phyloP scores from a whole-genome alignment of 1,140 invertebrate species.

The Oscheius sp. region DNA sequence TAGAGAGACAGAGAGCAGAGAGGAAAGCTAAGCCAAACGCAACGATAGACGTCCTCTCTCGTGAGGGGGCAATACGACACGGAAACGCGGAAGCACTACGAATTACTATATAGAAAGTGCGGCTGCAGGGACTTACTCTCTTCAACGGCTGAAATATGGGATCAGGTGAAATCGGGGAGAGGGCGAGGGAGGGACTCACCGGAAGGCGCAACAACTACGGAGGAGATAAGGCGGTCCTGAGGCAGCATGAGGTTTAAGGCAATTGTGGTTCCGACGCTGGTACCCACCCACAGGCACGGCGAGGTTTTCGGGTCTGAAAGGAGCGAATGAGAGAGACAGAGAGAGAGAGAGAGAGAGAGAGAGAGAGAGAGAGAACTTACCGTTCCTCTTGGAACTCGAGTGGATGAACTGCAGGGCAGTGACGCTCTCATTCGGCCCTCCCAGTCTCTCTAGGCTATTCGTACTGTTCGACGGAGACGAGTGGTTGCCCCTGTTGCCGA shows the following conservation, averaged over 20 bases:
- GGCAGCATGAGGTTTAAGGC: slow-evolving; percentile 56
- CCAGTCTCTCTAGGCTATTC: slow-evolving; percentile 11
- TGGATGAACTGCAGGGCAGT: slow-evolving; percentile 50
- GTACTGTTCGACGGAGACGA: slow-evolving; percentile 3
- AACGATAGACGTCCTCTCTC: not conserved
- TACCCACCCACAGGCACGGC: slow-evolving; percentile 57
- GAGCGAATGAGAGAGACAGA: not conserved
- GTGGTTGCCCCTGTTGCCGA: not conserved
- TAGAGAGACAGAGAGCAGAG: not conserved
- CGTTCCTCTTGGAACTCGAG: slow-evolving; percentile 46
- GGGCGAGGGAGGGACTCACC: slow-evolving; percentile 23
- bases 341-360: no score
- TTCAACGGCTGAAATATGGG: not conserved
- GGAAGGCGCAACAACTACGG: slow-evolving; percentile 42
- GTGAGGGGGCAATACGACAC: not conserved
- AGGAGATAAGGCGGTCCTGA: slow-evolving; percentile 45
- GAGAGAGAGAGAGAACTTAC: slow-evolving; percentile 37
- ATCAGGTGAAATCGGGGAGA: not conserved
- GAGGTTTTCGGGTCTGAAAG: slow-evolving; percentile 47
- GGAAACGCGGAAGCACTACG: not conserved
- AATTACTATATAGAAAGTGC: not conserved
- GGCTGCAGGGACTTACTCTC: not conserved
- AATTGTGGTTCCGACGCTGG: slow-evolving; percentile 47
- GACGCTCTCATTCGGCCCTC: slow-evolving; percentile 41
- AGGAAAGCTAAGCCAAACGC: not conserved